Evolutionary conservation across 2,797 vertebrate species (phyloP).

Genomic region (Lacerta viridis): DNA sequence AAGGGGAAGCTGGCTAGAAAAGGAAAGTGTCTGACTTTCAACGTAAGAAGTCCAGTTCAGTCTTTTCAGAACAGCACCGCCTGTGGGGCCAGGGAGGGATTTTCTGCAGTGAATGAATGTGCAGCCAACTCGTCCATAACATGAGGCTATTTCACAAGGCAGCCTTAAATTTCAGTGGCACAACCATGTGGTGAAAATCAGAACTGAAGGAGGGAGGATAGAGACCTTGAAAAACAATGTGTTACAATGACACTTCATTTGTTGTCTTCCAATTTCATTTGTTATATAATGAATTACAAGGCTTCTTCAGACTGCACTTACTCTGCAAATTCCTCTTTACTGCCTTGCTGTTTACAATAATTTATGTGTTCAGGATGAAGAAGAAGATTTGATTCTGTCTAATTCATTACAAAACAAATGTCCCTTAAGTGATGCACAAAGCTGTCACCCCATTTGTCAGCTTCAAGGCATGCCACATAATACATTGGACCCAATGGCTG

Average conservation of each 20-base stretch:
- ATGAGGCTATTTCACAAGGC: neutral
- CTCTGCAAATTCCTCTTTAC: neutral
- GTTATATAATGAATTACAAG: neutral
- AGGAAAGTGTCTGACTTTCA: neutral
- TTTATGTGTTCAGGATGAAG: neutral
- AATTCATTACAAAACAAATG: neutral
- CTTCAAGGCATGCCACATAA: conserved; percentile 11
- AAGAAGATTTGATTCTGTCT: conserved; percentile 8
- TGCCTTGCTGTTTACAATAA: conserved; percentile 4
- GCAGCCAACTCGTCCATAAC: neutral
- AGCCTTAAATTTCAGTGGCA: neutral
- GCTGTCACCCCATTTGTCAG: conserved; percentile 12
- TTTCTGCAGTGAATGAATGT: neutral
- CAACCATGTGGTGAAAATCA: neutral
- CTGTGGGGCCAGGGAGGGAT: neutral
- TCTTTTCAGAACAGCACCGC: neutral
- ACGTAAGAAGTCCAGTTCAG: neutral
- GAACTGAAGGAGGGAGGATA: neutral
- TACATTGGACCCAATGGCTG: neutral
- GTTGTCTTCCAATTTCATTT: neutral
- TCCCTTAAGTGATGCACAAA: conserved; percentile 36
- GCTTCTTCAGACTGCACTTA: neutral
- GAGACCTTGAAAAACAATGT: neutral
- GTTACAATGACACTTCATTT: neutral
- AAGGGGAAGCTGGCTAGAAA: neutral